A percentile compares a stretch with the other conserved stretches of the same genome.
Conservation (phyloP, 2,888 invertebrate genomes). For the Ypsolopha scabrella region DNA sequence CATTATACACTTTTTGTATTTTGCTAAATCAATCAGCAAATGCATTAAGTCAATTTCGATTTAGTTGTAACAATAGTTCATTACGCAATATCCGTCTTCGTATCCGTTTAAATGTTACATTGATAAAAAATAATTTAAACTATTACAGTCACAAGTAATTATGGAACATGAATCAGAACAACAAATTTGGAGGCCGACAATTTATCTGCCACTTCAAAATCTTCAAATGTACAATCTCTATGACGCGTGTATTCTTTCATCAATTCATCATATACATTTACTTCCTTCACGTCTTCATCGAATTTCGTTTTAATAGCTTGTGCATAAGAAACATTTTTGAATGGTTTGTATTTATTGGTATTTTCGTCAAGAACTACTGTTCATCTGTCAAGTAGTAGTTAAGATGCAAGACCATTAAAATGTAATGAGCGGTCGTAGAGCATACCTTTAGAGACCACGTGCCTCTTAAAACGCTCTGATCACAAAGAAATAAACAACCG, state of each 20-base stretch:
- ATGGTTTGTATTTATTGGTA: background rate
- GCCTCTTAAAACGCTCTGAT: conserved; percentile 37
- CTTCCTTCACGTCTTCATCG: background rate
- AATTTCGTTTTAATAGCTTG: background rate
- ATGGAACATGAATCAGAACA: conserved; percentile 56
- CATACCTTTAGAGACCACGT: conserved; percentile 58
- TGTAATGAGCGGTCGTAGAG: conserved; percentile 65
- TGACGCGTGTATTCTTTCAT: conserved; percentile 48
- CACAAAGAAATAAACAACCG: conserved; percentile 62
- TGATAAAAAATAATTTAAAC: too few species aligned
- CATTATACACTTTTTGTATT: too few species aligned
- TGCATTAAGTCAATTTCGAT: too few species aligned
- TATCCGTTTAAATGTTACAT: too few species aligned
- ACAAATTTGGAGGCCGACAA: conserved; percentile 53
- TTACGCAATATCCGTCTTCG: too few species aligned
- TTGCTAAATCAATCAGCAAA: too few species aligned
- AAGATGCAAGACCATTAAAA: conserved; percentile 61
- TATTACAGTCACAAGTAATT: conserved; percentile 29
- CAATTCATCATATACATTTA: conserved; percentile 11
- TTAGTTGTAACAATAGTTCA: too few species aligned
- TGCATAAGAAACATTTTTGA: background rate
- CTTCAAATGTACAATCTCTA: conserved; percentile 54
- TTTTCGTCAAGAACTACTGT: background rate
- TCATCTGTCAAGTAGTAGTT: conserved; percentile 17
- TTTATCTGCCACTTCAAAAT: conserved; percentile 61